A percentile compares a stretch with the other conserved stretches of the same genome.
These are phyloP conservation scores for Apaloderma vittatum DNA, from an alignment of 2,113 vertebrate species.

Conservation along the genomic window DNA sequence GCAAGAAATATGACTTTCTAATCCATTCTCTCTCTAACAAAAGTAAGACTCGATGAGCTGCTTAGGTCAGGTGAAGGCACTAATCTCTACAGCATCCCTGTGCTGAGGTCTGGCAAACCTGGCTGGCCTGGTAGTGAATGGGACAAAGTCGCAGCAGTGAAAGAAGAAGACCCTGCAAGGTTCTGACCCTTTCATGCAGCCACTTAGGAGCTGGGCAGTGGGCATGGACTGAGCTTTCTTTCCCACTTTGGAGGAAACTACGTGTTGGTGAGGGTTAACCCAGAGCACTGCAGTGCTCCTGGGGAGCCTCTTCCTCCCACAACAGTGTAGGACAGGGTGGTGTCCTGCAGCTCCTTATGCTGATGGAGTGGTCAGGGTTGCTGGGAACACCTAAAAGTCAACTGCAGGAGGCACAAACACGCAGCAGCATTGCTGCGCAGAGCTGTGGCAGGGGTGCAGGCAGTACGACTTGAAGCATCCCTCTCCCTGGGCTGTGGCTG, in stretches of 20 bases:
- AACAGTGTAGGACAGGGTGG: fast-evolving
- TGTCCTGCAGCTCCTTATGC: background rate
- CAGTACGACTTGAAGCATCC: fast-evolving
- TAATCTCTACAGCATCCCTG: background rate
- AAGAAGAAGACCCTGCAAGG: background rate
- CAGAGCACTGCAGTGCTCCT: background rate
- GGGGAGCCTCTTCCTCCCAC: background rate
- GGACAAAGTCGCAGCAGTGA: background rate
- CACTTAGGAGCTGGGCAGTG: background rate
- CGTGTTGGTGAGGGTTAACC: background rate
- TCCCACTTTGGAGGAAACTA: background rate
- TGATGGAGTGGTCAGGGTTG: background rate
- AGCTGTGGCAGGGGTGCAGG: background rate
- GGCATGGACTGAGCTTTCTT: background rate
- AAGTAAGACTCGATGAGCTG: background rate
- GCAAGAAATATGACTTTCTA: constrained; percentile 9
- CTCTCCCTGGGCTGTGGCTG: background rate
- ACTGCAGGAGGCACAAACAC: background rate
- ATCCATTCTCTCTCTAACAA: constrained; percentile 27
- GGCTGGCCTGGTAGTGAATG: background rate
- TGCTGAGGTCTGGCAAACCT: background rate
- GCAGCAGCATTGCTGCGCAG: too few species aligned
- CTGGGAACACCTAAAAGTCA: background rate
- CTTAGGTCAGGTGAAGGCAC: constrained; percentile 18
- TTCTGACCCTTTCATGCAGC: background rate